A percentile compares a stretch with the other conserved stretches of the same genome.
phyloP scores from a whole-genome alignment of 2,888 invertebrate genomes.

The Dryomyza anilis region DNA sequence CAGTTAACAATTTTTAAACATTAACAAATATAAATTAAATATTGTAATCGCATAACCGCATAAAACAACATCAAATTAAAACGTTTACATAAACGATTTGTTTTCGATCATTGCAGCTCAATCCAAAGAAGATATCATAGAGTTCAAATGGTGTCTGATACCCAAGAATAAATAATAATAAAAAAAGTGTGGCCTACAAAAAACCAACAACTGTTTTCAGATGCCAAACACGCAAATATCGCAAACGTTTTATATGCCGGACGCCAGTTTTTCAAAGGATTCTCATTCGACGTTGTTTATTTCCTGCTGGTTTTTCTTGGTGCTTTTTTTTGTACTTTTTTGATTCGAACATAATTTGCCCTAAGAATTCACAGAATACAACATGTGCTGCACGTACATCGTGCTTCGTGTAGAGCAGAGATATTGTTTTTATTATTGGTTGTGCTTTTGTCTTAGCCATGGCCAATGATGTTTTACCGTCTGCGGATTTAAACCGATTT shows the following conservation, averaged over 20 bases:
- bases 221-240: conserved; percentile 17
- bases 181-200: not conserved
- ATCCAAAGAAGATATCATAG: not conserved
- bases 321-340: not conserved
- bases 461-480: not conserved
- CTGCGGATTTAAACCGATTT: too few relatives aligned
- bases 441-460: not conserved
- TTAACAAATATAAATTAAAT: too few relatives aligned
- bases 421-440: conserved; percentile 2
- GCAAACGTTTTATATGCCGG: conserved; percentile 11
- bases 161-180: too few relatives aligned
- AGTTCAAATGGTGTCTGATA: too few relatives aligned
- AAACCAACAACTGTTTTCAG: conserved; percentile 2
- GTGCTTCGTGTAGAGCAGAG: not conserved
- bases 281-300: not conserved
- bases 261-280: not conserved
- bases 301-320: not conserved
- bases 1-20: too few relatives aligned
- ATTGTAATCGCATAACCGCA: too few relatives aligned
- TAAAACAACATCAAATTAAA: too few relatives aligned
- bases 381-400: conserved; percentile 1
- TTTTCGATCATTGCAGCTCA: too few relatives aligned
- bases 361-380: not conserved
- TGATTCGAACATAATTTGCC: not conserved
- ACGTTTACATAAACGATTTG: too few relatives aligned